Conservation (phyloP, 2,888 invertebrate species). For the Pseudococcus viburni region DNA sequence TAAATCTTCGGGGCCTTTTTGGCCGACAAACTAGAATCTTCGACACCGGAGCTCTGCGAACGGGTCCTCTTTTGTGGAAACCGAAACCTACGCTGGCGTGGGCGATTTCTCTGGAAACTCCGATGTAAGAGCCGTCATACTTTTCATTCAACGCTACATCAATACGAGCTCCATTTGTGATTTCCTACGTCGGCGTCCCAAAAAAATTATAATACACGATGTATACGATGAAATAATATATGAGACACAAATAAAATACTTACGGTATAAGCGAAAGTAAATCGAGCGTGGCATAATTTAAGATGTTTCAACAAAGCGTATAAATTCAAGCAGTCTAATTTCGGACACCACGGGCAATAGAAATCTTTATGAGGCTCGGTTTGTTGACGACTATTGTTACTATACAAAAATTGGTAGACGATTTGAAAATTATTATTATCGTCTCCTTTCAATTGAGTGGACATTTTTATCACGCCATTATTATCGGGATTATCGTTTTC, state of each 20-base stretch:
- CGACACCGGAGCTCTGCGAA: conserved; percentile 82
- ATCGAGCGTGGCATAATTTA: conserved; percentile 92
- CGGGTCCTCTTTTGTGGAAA: conserved; percentile 74
- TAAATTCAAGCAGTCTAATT: conserved; percentile 85
- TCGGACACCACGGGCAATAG: conserved; percentile 95
- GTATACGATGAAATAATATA: neutral
- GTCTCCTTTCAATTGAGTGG: conserved; percentile 8
- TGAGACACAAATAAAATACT: conserved; percentile 71
- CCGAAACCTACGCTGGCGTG: conserved; percentile 70
- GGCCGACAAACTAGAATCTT: conserved; percentile 85
- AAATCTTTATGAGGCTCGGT: conserved; percentile 94
- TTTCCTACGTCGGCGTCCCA: conserved; percentile 74
- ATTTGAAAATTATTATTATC: conserved; percentile 81
- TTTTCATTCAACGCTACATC: conserved; percentile 96
- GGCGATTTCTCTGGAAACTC: conserved; percentile 90
- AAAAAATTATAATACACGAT: neutral
- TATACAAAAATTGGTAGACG: conserved; percentile 95
- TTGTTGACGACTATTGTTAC: conserved; percentile 94
- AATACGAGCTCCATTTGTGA: conserved; percentile 86
- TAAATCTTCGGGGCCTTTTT: conserved; percentile 77
- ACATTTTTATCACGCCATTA: conserved; percentile 51
- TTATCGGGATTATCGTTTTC: conserved; percentile 72
- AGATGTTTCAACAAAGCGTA: conserved; percentile 94
- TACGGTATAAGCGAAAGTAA: conserved; percentile 92
- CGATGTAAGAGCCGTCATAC: conserved; percentile 95